These are phyloP conservation scores for Ceratina australensis DNA, from an alignment of 1,140 invertebrate genomes.

Conservation along the genomic window DNA sequence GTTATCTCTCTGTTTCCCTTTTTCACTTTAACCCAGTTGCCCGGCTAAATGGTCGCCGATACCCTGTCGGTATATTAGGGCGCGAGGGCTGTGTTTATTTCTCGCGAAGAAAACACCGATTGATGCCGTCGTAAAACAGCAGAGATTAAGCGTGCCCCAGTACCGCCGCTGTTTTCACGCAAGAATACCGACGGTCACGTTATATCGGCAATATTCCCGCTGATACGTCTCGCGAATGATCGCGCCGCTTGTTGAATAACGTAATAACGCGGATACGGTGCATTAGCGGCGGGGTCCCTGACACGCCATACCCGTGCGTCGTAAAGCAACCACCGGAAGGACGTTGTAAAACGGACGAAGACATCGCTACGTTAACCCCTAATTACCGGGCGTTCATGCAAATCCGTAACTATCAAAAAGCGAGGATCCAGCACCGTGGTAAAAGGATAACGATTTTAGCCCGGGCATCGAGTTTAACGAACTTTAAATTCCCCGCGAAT, in stretches of 20 bases:
- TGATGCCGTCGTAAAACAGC: slow-evolving; percentile 1
- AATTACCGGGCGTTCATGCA: too few relatives aligned
- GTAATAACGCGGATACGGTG: background rate
- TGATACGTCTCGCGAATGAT: background rate
- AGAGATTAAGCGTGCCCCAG: slow-evolving; percentile 10
- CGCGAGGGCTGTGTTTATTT: background rate
- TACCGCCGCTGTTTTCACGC: background rate
- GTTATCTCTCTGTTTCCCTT: too few relatives aligned
- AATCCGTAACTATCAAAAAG: too few relatives aligned
- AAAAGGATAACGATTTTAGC: too few relatives aligned
- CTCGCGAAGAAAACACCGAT: background rate
- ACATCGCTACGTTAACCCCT: too few relatives aligned
- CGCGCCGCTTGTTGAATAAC: background rate
- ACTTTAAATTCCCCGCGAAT: too few relatives aligned
- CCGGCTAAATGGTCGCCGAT: background rate
- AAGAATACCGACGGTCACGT: background rate
- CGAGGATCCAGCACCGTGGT: too few relatives aligned
- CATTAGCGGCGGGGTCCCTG: background rate
- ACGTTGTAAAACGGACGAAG: too few relatives aligned
- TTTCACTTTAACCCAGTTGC: too few relatives aligned
- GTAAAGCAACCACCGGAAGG: too few relatives aligned
- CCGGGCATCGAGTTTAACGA: too few relatives aligned
- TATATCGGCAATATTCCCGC: slow-evolving; percentile 16
- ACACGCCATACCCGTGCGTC: too few relatives aligned
- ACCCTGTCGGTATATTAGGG: background rate